Conservation (phyloP, 2,888 invertebrate genomes). For the Periphyllus acericola region DNA sequence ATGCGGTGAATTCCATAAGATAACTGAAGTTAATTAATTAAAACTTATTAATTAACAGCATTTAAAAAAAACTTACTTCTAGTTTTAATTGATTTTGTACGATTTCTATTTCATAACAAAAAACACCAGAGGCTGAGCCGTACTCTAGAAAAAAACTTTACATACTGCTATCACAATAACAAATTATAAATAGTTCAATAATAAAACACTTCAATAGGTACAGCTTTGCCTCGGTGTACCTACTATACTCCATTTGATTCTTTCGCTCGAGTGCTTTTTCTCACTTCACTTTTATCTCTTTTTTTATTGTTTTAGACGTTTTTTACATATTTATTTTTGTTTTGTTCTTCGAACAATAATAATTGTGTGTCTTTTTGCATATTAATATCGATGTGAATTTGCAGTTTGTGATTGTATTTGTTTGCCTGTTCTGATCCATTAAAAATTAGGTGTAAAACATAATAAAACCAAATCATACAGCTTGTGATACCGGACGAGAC, state of each 20-base stretch:
- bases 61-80: not conserved
- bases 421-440: constrained; percentile 59
- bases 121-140: constrained; percentile 33
- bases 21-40: not conserved
- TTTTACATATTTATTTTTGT: constrained; percentile 59
- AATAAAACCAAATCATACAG: constrained; percentile 40
- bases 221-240: constrained; percentile 49
- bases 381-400: constrained; percentile 60
- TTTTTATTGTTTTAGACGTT: constrained; percentile 56
- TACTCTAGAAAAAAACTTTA: not conserved
- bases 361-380: constrained; percentile 62
- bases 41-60: not conserved
- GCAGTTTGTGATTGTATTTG: constrained; percentile 61
- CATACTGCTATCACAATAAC: not conserved
- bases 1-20: not conserved
- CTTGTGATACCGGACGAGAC: constrained; percentile 36
- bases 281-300: constrained; percentile 61
- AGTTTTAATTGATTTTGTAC: constrained; percentile 43
- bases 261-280: constrained; percentile 62
- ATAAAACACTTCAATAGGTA: constrained; percentile 27
- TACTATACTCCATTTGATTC: constrained; percentile 56
- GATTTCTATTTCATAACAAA: constrained; percentile 48
- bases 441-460: constrained; percentile 31
- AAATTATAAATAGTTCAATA: constrained; percentile 27
- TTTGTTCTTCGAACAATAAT: constrained; percentile 59